These are phyloP conservation scores for Chelonoidis abingdonii DNA, from an alignment of 2,113 vertebrate genomes.

Conservation along the genomic window DNA sequence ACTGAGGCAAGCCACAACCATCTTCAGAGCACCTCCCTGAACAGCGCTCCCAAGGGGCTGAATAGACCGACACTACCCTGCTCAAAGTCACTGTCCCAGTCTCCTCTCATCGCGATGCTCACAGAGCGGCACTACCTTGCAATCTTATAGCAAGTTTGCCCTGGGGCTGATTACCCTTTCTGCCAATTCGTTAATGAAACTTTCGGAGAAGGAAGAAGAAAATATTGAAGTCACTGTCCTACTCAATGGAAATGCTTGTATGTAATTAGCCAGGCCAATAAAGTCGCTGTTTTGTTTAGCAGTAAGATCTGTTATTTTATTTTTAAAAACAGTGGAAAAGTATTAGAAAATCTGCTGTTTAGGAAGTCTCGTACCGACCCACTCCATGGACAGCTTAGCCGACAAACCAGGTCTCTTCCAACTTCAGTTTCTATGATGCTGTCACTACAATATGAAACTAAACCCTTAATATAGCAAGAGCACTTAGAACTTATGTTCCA, in stretches of 20 bases:
- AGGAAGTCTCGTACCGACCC: neutral
- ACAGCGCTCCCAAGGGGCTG: too few species aligned
- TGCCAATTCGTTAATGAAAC: neutral
- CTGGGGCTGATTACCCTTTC: neutral
- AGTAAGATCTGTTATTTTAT: neutral
- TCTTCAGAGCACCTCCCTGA: neutral
- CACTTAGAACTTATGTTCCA: slow-evolving; percentile 3
- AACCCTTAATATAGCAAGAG: neutral
- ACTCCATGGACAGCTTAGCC: neutral
- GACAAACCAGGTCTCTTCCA: slow-evolving; percentile 10
- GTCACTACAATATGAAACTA: neutral
- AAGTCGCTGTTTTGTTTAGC: slow-evolving; percentile 32
- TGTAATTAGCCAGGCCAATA: neutral
- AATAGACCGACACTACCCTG: neutral
- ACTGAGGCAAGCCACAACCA: neutral
- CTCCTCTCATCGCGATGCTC: neutral
- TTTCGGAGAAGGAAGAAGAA: slow-evolving; percentile 16
- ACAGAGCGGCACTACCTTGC: neutral
- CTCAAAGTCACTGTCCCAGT: neutral
- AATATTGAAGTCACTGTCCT: neutral
- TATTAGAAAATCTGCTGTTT: neutral
- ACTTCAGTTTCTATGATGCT: neutral
- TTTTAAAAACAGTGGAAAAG: neutral
- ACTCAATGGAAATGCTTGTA: neutral
- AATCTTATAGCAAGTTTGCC: neutral